Conservation (phyloP, 2,797 vertebrate genomes). For the Craterocephalus amniculus region DNA sequence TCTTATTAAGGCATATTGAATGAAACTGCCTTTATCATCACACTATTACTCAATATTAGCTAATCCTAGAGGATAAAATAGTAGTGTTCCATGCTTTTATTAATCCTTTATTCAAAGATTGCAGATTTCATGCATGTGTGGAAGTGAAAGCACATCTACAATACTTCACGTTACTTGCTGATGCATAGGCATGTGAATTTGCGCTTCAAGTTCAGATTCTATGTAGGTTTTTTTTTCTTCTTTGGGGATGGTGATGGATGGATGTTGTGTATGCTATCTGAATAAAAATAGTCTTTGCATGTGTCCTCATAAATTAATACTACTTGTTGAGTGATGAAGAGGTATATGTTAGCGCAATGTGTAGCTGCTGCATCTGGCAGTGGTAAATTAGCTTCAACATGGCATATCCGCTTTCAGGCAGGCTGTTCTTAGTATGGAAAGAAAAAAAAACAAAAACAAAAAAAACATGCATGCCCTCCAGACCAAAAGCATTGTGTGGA, state of each 20-base stretch:
- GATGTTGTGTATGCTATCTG: background rate
- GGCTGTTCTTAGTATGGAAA: background rate
- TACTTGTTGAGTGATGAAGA: background rate
- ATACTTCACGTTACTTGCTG: background rate
- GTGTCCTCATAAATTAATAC: constrained; percentile 1
- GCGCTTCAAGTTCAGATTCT: background rate
- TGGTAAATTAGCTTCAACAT: constrained; percentile 33
- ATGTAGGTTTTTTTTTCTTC: background rate
- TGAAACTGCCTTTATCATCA: too few species aligned
- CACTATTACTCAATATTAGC: too few species aligned
- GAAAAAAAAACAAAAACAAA: background rate
- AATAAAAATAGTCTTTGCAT: background rate
- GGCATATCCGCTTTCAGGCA: constrained; percentile 41
- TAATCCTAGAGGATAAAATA: too few species aligned
- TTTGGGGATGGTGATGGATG: background rate
- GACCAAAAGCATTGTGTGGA: constrained; percentile 54
- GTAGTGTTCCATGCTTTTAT: too few species aligned
- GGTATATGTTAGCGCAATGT: constrained; percentile 1
- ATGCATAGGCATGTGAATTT: background rate
- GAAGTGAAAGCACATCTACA: background rate
- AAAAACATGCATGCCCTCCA: background rate
- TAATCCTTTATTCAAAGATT: background rate
- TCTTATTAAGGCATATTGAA: too few species aligned
- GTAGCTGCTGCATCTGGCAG: constrained; percentile 37
- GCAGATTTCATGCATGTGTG: background rate